Evolutionary conservation across 2,888 invertebrate genomes (phyloP).

Genomic region (Drosophila demipolita): DNA sequence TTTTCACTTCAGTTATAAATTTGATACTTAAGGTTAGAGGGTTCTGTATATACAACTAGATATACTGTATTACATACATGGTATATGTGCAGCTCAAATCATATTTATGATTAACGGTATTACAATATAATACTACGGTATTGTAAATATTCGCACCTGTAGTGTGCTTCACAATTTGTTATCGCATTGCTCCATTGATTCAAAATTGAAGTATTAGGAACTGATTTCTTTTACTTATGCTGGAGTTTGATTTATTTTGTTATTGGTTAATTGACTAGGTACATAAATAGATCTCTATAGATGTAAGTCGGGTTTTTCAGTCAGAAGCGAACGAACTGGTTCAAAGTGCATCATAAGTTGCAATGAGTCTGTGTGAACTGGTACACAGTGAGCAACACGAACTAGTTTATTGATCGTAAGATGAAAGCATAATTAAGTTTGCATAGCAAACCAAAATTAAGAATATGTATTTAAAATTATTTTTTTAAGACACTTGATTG

Average conservation of each 20-base stretch:
- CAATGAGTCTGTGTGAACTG: slow-evolving; percentile 2
- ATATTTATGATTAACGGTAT: slow-evolving; percentile 35
- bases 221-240: slow-evolving; percentile 24
- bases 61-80: slow-evolving; percentile 18
- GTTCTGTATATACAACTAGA: slow-evolving; percentile 45
- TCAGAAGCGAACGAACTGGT: slow-evolving; percentile 7
- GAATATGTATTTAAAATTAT: not conserved
- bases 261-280: slow-evolving; percentile 9
- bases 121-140: slow-evolving; percentile 33
- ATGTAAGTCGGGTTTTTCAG: not conserved
- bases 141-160: slow-evolving; percentile 67
- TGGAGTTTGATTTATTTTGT: slow-evolving; percentile 8
- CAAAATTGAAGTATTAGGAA: slow-evolving; percentile 35
- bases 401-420: not conserved
- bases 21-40: slow-evolving; percentile 18
- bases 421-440: slow-evolving; percentile 7
- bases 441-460: slow-evolving; percentile 12
- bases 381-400: not conserved
- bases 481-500: not conserved
- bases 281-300: slow-evolving; percentile 4
- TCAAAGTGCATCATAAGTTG: slow-evolving; percentile 3
- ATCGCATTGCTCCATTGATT: slow-evolving; percentile 32
- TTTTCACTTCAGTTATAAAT: not conserved
- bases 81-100: slow-evolving; percentile 50
- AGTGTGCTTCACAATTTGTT: slow-evolving; percentile 42